phyloP scores from a whole-genome alignment of 2,113 vertebrate species.

The Clupea harengus region DNA sequence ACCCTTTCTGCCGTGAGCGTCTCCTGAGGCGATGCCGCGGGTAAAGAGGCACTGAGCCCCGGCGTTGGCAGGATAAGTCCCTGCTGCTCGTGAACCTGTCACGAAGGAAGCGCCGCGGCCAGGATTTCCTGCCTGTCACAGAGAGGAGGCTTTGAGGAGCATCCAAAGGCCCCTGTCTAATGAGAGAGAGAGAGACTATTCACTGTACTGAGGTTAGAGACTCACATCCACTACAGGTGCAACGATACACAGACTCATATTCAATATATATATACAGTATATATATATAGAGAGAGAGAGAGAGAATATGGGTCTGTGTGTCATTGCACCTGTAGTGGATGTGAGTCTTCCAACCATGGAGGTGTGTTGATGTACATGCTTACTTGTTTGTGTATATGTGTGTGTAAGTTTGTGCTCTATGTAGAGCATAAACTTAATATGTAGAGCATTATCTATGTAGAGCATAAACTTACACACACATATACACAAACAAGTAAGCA shows the following conservation, averaged over 20 bases:
- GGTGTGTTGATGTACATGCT: no score
- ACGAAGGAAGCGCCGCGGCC: conserved; percentile 20
- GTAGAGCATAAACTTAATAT: not conserved
- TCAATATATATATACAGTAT: no score
- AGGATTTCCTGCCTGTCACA: conserved; percentile 28
- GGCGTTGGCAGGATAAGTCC: conserved; percentile 34
- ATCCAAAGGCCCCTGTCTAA: not conserved
- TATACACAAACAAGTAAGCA: not conserved
- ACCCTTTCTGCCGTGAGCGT: not conserved
- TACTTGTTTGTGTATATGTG: no score
- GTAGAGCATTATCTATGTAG: not conserved
- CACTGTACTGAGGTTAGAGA: not conserved
- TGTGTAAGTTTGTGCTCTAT: no score
- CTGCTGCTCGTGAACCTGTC: conserved; percentile 36
- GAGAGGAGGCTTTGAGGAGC: conserved; percentile 1
- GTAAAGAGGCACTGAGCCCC: conserved; percentile 26
- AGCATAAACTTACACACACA: not conserved
- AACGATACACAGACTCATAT: not conserved
- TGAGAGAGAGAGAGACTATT: not conserved
- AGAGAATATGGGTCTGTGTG: no score
- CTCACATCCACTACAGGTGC: no score
- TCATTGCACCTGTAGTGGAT: no score
- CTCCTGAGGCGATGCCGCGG: not conserved
- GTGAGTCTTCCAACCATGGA: not conserved
- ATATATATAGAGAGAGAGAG: no score